Evolutionary conservation across 2,888 invertebrate species (phyloP).

Genomic region (Clitarchus hookeri): DNA sequence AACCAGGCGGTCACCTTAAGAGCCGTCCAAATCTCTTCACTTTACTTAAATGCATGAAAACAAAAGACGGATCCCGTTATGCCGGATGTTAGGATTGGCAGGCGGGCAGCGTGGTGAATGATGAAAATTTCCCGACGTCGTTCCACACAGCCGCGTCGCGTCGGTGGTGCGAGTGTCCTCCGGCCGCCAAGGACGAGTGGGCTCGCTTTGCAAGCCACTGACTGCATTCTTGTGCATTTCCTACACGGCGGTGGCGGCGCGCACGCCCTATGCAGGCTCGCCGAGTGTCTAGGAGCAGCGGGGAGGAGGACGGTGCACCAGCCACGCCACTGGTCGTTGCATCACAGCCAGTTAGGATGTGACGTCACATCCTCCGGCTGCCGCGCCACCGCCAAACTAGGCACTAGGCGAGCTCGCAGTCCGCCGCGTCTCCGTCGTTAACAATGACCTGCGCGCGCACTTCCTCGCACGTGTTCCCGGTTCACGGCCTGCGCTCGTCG

Average conservation of each 20-base stretch:
- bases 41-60: too few species aligned
- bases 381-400: neutral
- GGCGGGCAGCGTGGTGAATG: too few species aligned
- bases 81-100: too few species aligned
- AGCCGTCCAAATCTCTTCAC: too few species aligned
- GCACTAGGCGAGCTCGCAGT: neutral
- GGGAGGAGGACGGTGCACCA: neutral
- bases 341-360: constrained; percentile 2
- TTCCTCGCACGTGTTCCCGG: neutral
- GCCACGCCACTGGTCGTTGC: neutral
- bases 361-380: neutral
- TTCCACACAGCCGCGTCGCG: too few species aligned
- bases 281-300: neutral
- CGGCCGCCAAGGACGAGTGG: too few species aligned
- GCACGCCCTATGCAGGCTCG: neutral
- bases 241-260: neutral
- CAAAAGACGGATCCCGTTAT: too few species aligned
- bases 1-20: too few species aligned
- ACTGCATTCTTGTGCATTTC: constrained; percentile 14
- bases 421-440: neutral
- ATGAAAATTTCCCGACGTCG: too few species aligned
- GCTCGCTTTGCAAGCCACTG: neutral
- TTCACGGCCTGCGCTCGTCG: neutral
- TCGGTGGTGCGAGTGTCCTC: too few species aligned
- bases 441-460: neutral